Evolutionary conservation across 1,140 invertebrate genomes (phyloP), one percentile per base, ranked within the genome.

Genomic region (Archivesica marissinica): DNA sequence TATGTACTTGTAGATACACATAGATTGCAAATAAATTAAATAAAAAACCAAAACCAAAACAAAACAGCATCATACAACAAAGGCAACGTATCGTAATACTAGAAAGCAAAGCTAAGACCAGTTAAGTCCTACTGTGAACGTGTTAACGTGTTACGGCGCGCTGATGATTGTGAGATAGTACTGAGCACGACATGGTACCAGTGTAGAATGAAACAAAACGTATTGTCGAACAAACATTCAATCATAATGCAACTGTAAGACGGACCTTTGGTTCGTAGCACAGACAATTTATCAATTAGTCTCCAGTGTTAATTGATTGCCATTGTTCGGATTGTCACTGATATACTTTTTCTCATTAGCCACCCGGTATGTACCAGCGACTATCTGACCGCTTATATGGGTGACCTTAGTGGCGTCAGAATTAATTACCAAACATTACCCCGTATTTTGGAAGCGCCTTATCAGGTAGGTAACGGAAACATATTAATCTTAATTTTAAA

Each of bases 401-500:
- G 50, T 59, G 50, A 76, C 74, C 74, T 59, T 59, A 23, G 20
- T n/a, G 47, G 38, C 44, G 15, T 1, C 13, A 59, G 20, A 76
- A 76, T 76, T 76, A 76, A 76, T 76, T 56, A 76, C 74, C 39
- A 44, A 72, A 76, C 35, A 47, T 56, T 23, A 39, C 38, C 20
- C 17, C n/a, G n/a, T n/a, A 25, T 3, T 76, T 59, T 56, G 13
- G 47, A 20, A 35, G 28, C 25, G 0, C 74, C 33, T 56, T 72
- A 72, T 50, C 68, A 33, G 41, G 28, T 47, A 50, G n/a, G 54
- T 54, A 56, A 38, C 50, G 23, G 35, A 72, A 13, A 59, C 47
- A 44, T 81, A 81, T 81, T 59, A 81, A 81, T 81, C 79, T 54
- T 81, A 41, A 81, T 81, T 70, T 70, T 35, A 38, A 72, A 66